Conservation (phyloP, 1,140 invertebrate genomes). For the Polypedilum vanderplanki region DNA sequence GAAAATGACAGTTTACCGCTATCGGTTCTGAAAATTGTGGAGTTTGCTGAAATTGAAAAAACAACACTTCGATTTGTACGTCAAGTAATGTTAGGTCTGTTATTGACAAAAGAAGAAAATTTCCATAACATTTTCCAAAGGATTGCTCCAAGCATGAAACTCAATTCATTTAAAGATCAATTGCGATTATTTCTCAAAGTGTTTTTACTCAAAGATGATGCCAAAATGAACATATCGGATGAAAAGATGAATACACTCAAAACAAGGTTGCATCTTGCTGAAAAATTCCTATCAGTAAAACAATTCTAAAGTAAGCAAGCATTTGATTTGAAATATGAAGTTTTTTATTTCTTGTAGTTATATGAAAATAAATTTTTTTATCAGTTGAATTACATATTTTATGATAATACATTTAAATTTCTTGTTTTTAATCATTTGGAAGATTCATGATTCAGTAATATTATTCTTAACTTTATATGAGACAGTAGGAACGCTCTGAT, state of each 20-base stretch:
- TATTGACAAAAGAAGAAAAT: constrained; percentile 47
- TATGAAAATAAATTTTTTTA: constrained; percentile 20
- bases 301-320: constrained; percentile 36
- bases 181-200: constrained; percentile 67
- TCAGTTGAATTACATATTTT: not conserved
- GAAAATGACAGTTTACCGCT: constrained; percentile 68
- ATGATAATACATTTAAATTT: not conserved
- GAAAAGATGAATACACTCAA: constrained; percentile 46
- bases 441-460: not conserved
- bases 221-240: constrained; percentile 42
- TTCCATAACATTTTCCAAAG: constrained; percentile 51
- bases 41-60: constrained; percentile 67
- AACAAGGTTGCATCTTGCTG: constrained; percentile 47
- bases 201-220: constrained; percentile 58
- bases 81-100: constrained; percentile 56
- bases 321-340: not conserved
- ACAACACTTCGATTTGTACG: constrained; percentile 58
- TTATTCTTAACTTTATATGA: not conserved
- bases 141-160: constrained; percentile 53
- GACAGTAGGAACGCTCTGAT: constrained; percentile 1
- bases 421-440: not conserved
- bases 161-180: constrained; percentile 63
- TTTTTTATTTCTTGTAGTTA: not conserved
- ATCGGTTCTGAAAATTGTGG: constrained; percentile 76
- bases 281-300: constrained; percentile 48